A percentile compares a stretch with the other conserved stretches of the same genome.
Evolutionary conservation across 2,113 vertebrate species (phyloP).

Genomic region (Phyllostomus discolor): DNA sequence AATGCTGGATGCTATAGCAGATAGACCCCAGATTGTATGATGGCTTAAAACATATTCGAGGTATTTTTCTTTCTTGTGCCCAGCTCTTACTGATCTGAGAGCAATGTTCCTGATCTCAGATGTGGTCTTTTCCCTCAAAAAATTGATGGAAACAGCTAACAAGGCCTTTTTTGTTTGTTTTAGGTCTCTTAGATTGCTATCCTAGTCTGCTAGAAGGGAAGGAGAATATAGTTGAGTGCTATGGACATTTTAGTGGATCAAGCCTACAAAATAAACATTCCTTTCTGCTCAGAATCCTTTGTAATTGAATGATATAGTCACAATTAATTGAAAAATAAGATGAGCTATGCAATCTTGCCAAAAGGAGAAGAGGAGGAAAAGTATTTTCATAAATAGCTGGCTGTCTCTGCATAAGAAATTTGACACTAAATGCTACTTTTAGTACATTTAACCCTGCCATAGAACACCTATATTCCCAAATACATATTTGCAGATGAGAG

Average conservation of each 20-base stretch:
- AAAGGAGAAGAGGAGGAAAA: not conserved
- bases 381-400: not conserved
- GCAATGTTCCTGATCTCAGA: not conserved
- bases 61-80: not conserved
- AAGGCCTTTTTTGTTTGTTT: not conserved
- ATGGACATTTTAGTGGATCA: not conserved
- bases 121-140: not conserved
- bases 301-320: not conserved
- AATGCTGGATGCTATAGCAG: not conserved
- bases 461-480: not conserved
- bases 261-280: not conserved
- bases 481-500: not conserved
- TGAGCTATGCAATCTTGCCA: not conserved
- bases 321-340: not conserved
- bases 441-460: not conserved
- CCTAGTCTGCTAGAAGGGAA: not conserved
- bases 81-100: not conserved
- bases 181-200: not conserved
- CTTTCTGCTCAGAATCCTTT: not conserved
- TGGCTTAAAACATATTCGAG: not conserved
- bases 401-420: not conserved
- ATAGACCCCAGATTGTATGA: not conserved
- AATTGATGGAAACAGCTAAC: not conserved
- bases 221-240: not conserved
- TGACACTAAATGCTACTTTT: not conserved